phyloP scores from a whole-genome alignment of 2,888 invertebrate genomes.

The Drosophila lacicola region DNA sequence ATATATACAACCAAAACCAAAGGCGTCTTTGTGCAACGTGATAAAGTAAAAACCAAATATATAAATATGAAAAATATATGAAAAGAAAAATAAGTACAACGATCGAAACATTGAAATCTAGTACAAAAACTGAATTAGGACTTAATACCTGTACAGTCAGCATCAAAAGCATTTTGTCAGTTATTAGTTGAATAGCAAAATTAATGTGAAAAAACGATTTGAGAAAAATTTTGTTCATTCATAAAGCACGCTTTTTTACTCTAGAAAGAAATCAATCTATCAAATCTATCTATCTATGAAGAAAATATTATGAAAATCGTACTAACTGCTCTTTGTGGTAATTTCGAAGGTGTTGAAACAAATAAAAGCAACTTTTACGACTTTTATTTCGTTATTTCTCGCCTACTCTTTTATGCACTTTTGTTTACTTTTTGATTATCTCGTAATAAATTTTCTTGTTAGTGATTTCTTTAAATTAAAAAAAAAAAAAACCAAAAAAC shows the following conservation, averaged over 20 bases:
- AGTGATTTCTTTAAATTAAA: constrained; percentile 58
- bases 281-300: constrained; percentile 42
- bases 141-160: constrained; percentile 78
- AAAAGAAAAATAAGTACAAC: constrained; percentile 49
- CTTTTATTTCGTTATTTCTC: constrained; percentile 67
- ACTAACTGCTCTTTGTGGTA: constrained; percentile 78
- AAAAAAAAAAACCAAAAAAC: constrained; percentile 35
- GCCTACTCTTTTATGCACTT: constrained; percentile 72
- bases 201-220: constrained; percentile 49
- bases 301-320: constrained; percentile 61
- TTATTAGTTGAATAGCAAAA: constrained; percentile 79
- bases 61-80: constrained; percentile 37
- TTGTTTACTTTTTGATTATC: constrained; percentile 69
- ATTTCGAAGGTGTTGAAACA: constrained; percentile 56
- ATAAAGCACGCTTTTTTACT: constrained; percentile 76
- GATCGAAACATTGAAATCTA: constrained; percentile 44
- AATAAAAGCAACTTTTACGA: constrained; percentile 57
- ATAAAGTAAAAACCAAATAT: constrained; percentile 39
- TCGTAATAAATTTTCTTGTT: constrained; percentile 69
- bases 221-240: constrained; percentile 67
- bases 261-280: constrained; percentile 61
- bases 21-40: constrained; percentile 38
- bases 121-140: constrained; percentile 51
- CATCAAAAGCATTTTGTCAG: constrained; percentile 86
- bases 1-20: constrained; percentile 53